Evolutionary conservation across 2,113 vertebrate species (phyloP), one percentile per base, ranked within the genome.

Genomic region (Centropristis striata): DNA sequence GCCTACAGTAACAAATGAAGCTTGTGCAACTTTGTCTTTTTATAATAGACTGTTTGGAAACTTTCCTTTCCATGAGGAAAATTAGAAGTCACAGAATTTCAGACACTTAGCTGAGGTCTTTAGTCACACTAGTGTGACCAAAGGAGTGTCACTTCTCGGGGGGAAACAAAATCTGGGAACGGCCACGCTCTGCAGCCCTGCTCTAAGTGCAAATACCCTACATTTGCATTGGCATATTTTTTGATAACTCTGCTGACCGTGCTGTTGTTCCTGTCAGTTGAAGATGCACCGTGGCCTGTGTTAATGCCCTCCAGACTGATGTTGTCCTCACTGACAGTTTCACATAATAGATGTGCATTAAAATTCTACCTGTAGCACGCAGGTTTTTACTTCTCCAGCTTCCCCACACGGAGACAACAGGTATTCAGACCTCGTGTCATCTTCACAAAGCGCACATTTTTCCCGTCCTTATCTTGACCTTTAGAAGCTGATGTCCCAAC

Each of bases 61-160:
- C 37, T 57, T 57, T 27, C 14, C 23, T 37, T 67, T 12, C 53
- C 21, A 25, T 39, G 14, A 58, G 39, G 55, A 71, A 72, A 71
- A 71, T 65, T 66, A 54, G 69, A 70, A 80, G 36, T 58, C 39
- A 65, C 28, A 59, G 74, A 21, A 49, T 46, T 61, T 51, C 23
- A 59, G 64, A 73, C 74, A 75, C 25, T 82, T 41, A 68, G 67
- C 66, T 2, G 20, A 54, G 44, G 73, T 42, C 49, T 78, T 75
- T 66, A 28, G 71, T 86, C 71, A 82, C 73, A 75, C 11, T 41
- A 21, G 13, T 57, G 73, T 71, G 76, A 83, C 69, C 15, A 51
- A 80, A 71, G 27, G 23, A 65, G 10, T 10, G 36, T 50, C 54
- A 11, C 37, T 46, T 37, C 44, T 37, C 3, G n/a, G 3, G 2